These are phyloP conservation scores for Brachyptera putata DNA, from an alignment of 2,888 invertebrate species.

Conservation along the genomic window DNA sequence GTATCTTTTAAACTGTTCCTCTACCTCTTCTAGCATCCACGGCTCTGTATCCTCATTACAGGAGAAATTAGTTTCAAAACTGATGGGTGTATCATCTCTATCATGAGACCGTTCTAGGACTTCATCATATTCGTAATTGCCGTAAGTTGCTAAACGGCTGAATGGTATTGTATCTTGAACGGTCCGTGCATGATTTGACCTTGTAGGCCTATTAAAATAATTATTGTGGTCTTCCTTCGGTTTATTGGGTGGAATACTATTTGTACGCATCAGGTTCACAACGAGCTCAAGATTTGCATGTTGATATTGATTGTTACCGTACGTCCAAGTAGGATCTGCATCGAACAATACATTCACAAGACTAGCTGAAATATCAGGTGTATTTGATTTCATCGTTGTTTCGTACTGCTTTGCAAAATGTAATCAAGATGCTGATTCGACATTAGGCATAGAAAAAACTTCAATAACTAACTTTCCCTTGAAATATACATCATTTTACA, in stretches of 20 bases:
- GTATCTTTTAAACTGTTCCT: constrained; percentile 3
- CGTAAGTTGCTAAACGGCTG: constrained; percentile 57
- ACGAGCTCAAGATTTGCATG: not conserved
- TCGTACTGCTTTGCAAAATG: too few species aligned
- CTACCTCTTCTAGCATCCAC: constrained; percentile 4
- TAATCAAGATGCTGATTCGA: too few species aligned
- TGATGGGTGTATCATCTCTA: not conserved
- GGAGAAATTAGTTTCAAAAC: not conserved
- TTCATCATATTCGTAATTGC: constrained; percentile 55
- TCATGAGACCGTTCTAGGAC: constrained; percentile 52
- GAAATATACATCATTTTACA: too few species aligned
- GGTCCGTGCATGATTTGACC: constrained; percentile 33
- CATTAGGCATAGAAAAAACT: too few species aligned
- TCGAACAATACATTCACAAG: not conserved
- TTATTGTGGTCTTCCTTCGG: not conserved
- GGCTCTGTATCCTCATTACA: not conserved
- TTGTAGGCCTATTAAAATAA: not conserved
- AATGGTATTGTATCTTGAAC: constrained; percentile 62
- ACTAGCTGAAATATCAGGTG: too few species aligned
- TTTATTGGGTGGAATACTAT: not conserved
- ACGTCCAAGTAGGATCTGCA: not conserved
- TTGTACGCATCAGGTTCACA: not conserved
- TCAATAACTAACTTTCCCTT: too few species aligned
- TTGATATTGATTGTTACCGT: not conserved
- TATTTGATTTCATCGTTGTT: too few species aligned